phyloP scores from a whole-genome alignment of 2,797 vertebrate genomes.

The Etheostoma perlongum region DNA sequence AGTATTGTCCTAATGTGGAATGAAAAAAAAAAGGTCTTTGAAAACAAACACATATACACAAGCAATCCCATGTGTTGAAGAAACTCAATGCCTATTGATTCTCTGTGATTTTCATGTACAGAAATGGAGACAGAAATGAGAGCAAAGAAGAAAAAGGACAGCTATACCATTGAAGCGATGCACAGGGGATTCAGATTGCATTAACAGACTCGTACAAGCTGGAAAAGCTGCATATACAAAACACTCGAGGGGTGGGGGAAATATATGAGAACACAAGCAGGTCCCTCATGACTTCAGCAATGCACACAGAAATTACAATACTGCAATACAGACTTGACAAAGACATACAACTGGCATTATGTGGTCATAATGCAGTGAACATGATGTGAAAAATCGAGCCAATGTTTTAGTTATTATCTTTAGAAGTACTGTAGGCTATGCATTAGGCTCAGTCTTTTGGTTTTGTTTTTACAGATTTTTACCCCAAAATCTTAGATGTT shows the following conservation, averaged over 20 bases:
- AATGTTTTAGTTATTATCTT: background rate
- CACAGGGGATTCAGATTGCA: conserved; percentile 35
- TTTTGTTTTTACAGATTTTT: background rate
- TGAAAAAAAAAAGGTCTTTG: conserved; percentile 66
- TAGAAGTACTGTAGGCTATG: background rate
- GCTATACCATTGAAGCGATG: conserved; percentile 51
- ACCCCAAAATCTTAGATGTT: background rate
- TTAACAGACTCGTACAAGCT: conserved; percentile 37
- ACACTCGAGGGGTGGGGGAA: background rate
- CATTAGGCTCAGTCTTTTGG: background rate
- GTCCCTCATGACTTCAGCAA: conserved; percentile 14
- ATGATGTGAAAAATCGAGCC: background rate
- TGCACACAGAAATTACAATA: conserved; percentile 2
- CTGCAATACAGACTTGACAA: conserved; percentile 14
- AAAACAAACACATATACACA: conserved; percentile 26
- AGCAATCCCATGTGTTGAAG: conserved; percentile 26
- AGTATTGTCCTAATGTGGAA: conserved; percentile 61
- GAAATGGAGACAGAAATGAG: conserved; percentile 55
- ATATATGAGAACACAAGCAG: conserved; percentile 16
- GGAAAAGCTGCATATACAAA: conserved; percentile 41
- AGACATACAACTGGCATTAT: conserved; percentile 16
- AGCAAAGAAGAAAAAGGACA: conserved; percentile 42
- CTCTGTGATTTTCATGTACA: conserved; percentile 51
- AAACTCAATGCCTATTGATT: conserved; percentile 67
- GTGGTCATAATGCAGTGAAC: background rate